A percentile compares a stretch with the other conserved stretches of the same genome.
Evolutionary conservation across 1,140 invertebrate genomes (phyloP).

Genomic region (Manduca sexta): DNA sequence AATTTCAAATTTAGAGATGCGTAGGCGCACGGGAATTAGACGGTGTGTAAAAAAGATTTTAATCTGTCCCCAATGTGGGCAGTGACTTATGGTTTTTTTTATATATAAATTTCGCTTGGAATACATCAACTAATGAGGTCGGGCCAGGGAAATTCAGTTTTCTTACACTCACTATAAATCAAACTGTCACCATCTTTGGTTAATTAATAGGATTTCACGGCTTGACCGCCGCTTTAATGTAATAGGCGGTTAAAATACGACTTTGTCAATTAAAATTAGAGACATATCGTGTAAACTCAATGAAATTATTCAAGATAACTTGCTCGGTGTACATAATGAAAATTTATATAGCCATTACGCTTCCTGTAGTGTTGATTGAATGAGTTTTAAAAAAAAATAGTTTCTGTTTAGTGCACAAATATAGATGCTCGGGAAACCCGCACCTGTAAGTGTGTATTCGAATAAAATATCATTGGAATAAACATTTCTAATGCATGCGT

Average conservation of each 20-base stretch:
- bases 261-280: constrained; percentile 17
- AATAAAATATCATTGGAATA: too few species aligned
- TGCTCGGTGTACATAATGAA: too few species aligned
- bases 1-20: constrained; percentile 61
- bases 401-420: too few species aligned
- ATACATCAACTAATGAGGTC: constrained; percentile 49
- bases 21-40: constrained; percentile 59
- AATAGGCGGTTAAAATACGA: constrained; percentile 19
- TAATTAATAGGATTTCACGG: constrained; percentile 42
- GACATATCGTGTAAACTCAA: not conserved
- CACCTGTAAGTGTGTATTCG: too few species aligned
- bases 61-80: constrained; percentile 53
- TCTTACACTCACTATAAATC: constrained; percentile 31
- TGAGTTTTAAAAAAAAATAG: too few species aligned
- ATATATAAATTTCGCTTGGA: constrained; percentile 55
- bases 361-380: too few species aligned
- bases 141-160: constrained; percentile 15
- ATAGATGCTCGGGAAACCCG: too few species aligned
- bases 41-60: constrained; percentile 56
- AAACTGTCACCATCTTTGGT: constrained; percentile 34
- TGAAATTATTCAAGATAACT: too few species aligned
- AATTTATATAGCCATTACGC: too few species aligned
- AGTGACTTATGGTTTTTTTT: constrained; percentile 54
- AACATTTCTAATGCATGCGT: too few species aligned
- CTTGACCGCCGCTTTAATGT: constrained; percentile 26